Evolutionary conservation across 2,113 vertebrate genomes (phyloP).

Genomic region (Dolichallabes microphthalmus): DNA sequence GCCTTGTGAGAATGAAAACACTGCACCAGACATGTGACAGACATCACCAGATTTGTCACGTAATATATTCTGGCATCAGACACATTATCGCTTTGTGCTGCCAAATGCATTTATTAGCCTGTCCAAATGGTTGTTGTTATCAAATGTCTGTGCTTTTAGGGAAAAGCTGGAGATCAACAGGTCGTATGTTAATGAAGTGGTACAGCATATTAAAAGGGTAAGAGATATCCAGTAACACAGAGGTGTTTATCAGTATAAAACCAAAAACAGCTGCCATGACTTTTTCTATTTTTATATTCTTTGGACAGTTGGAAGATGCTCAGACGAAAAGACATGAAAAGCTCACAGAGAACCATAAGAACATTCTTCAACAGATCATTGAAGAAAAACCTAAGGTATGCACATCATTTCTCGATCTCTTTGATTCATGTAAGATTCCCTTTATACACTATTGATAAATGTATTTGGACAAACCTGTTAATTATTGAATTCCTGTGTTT

Average conservation of each 20-base stretch:
- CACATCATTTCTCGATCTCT: neutral
- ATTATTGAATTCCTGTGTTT: too few species aligned
- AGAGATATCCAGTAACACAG: conserved; percentile 35
- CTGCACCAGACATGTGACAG: neutral
- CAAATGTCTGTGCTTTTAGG: conserved; percentile 65
- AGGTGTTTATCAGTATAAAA: neutral
- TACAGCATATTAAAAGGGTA: conserved; percentile 97
- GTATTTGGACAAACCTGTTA: too few species aligned
- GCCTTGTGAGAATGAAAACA: neutral
- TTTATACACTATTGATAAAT: too few species aligned
- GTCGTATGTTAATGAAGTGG: conserved; percentile 95
- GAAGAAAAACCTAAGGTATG: conserved; percentile 94
- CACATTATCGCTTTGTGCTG: neutral
- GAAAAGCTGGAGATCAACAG: conserved; percentile 99
- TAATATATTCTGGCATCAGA: conserved; percentile 5
- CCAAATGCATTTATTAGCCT: neutral
- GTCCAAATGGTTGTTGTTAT: neutral
- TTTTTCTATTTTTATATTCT: conserved; percentile 17
- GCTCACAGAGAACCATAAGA: conserved; percentile 89
- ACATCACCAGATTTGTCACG: neutral
- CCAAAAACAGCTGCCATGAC: neutral
- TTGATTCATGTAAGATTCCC: too few species aligned
- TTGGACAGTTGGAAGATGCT: conserved; percentile 88
- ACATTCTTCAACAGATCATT: conserved; percentile 89
- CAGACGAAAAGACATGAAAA: conserved; percentile 93